A percentile compares a stretch with the other conserved stretches of the same genome.
These are phyloP conservation scores for Caprella mutica DNA, from an alignment of 2,888 invertebrate genomes.

Conservation along the genomic window DNA sequence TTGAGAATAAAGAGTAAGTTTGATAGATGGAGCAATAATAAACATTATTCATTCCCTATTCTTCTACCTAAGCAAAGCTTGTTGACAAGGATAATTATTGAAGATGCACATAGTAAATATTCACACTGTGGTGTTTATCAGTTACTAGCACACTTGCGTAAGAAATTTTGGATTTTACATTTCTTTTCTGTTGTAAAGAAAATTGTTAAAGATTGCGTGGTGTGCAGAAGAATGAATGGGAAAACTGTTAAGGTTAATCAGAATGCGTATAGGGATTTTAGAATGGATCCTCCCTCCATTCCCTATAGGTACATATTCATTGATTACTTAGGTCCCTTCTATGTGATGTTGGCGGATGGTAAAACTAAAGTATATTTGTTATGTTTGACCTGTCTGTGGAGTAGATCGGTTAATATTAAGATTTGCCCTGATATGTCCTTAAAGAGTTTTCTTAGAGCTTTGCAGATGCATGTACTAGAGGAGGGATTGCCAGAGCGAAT, in stretches of 20 bases:
- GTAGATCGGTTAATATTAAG: constrained; percentile 1
- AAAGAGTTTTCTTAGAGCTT: constrained; percentile 1
- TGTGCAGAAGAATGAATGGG: neutral
- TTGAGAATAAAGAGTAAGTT: neutral
- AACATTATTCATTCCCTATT: neutral
- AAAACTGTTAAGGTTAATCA: neutral
- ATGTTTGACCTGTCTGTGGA: constrained; percentile 9
- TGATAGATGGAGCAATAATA: neutral
- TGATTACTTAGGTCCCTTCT: neutral
- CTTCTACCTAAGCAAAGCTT: neutral
- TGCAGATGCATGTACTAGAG: neutral
- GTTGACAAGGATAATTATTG: neutral
- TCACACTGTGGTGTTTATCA: neutral
- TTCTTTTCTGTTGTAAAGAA: constrained; percentile 1
- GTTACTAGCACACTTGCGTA: neutral
- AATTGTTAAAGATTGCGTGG: neutral
- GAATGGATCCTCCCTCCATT: neutral
- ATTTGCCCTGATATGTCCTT: neutral
- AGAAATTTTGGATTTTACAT: neutral
- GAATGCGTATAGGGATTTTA: neutral
- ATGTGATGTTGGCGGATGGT: neutral
- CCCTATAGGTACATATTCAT: neutral
- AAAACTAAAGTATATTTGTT: neutral
- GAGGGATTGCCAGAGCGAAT: neutral
- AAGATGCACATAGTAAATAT: neutral